Evolutionary conservation across 1,140 invertebrate genomes (phyloP), one percentile per base, ranked within the genome.

Genomic region (Drosophila sproati): DNA sequence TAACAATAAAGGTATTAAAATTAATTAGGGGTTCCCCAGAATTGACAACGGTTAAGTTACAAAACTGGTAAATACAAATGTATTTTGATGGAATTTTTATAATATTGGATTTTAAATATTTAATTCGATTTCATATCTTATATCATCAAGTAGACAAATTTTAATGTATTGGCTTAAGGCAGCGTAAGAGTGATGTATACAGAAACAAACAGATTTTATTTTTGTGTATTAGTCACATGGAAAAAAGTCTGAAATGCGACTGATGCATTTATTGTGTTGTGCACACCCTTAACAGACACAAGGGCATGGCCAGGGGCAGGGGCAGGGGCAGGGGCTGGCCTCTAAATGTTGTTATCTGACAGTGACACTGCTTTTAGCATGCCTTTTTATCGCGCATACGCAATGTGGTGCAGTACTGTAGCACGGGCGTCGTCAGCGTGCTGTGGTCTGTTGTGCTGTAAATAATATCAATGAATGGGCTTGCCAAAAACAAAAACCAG

Each of bases 331-430:
- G 29, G 34, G 8, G 37, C 20, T 62, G 75, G 39, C 71, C 76
- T 67, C 52, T 62, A 75, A 80, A 78, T 71, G 41, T 52, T 63
- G 75, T 71, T 80, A 78, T 80, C 78, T 75, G 71, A 71, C 78
- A 78, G 71, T 78, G 78, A 75, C 66, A 75, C 78, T 62, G 59
- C 70, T 66, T 62, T 74, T 69, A 75, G 72, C 70, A 29, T 47
- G 70, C 39, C 29, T 64, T 61, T 80, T 69, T 73, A 80, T 74
- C 60, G 69, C 69, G 12, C 50, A 77, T 77, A 73, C 77, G 74
- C 74, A 68, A 45, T 64, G 74, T 79, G 52, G 32, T 67, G 77
- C 63, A 77, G 12, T 47, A 32, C 39, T 37, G 35, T 52, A 67
- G 61, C 34, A 41, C 39, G 39, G 57, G 34, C 41, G 55, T 20